Evolutionary conservation across 37 sponge, comb jelly and placozoan genomes (phyloP), one percentile per base, ranked within the genome.

Genomic region (Mnemiopsis leidyi): DNA sequence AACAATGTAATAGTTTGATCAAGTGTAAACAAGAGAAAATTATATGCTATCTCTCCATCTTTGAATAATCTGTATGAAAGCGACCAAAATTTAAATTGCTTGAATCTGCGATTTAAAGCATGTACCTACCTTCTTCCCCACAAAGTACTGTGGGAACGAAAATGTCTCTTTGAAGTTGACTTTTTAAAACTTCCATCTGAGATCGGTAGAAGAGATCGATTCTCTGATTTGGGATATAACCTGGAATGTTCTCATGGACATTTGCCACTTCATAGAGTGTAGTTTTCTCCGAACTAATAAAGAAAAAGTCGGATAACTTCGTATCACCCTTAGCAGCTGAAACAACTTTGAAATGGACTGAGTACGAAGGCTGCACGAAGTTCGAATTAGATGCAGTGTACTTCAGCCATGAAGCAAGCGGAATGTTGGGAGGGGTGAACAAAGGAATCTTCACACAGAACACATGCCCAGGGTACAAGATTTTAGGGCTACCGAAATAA

Each of bases 111-210:
- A n/a, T n/a, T n/a, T n/a, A n/a, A n/a, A n/a, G n/a, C n/a, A n/a
- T n/a, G n/a, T n/a, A n/a, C 90, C 24, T 26, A 85, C 90, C 90
- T 25, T 38, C 39, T 39, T 39, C 90, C 0, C 38, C 90, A 23
- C 23, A 28, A 36, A 85, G 40, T 7, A 85, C 36, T 18, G 39
- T 5, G 18, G 90, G 61, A 1, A 23, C 32, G 79, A 32, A 32
- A 69, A 69, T 23, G 7, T 29, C 36, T 1, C 61, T 85, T n/a
- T 18, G 38, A 21, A 40, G 61, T 61, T 40, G 61, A 13, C 5
- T 20, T n/a, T 25, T 26, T 26, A 85, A 25, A 26, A 36, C 36
- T 23, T 85, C 90, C 20, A 85, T 9, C 90, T 85, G 29, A 1
- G 7, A 13, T 23, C 25, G 25, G 90, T 39, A 85, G 1, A 39